Evolutionary conservation across 2,797 vertebrate genomes (phyloP).

Genomic region (Hydrolagus colliei): DNA sequence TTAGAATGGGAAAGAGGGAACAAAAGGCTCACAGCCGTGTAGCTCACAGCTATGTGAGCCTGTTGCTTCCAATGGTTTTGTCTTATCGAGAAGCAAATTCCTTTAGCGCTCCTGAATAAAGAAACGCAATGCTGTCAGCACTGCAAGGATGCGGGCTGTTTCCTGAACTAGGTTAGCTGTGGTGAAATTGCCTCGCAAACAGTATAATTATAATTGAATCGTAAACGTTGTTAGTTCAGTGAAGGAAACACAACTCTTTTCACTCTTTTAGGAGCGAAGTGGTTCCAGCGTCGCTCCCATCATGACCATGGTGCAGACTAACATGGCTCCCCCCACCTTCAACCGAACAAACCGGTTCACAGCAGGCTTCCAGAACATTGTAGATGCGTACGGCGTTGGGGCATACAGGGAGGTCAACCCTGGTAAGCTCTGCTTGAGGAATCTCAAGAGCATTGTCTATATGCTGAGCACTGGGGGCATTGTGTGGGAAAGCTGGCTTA

Average conservation of each 20-base stretch:
- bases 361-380: slow-evolving; percentile 66
- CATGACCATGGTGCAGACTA: slow-evolving; percentile 55
- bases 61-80: too few relatives aligned
- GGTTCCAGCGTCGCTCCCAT: slow-evolving; percentile 63
- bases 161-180: too few relatives aligned
- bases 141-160: not conserved
- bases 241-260: not conserved
- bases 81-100: too few relatives aligned
- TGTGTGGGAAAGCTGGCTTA: too few relatives aligned
- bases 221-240: too few relatives aligned
- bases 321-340: slow-evolving; percentile 62
- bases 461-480: too few relatives aligned
- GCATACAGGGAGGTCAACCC: slow-evolving; percentile 68
- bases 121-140: not conserved
- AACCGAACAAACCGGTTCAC: slow-evolving; percentile 71
- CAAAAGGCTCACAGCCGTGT: too few relatives aligned
- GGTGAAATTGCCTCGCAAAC: not conserved
- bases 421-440: slow-evolving; percentile 45
- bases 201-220: not conserved
- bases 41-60: too few relatives aligned
- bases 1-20: too few relatives aligned
- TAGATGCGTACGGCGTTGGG: slow-evolving; percentile 63
- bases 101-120: too few relatives aligned
- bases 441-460: not conserved
- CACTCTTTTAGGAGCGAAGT: slow-evolving; percentile 53